Base-by-base conservation (phyloP, 2,888 invertebrate species). In the Metellina segmentata region DNA sequence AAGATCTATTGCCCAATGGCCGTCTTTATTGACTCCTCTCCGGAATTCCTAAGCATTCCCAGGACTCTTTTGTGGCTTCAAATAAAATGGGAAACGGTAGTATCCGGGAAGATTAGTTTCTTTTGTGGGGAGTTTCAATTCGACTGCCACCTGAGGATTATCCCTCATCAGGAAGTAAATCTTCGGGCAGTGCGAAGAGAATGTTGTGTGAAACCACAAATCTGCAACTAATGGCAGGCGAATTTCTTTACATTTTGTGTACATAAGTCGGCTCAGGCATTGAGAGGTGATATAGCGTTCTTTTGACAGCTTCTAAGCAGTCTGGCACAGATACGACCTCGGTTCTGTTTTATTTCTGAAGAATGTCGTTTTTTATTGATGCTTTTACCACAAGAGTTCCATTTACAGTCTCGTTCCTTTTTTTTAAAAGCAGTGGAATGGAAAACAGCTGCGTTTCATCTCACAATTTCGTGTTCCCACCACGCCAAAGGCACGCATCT, bases 91-190 rank as follows among this genome's bases (percentile, higher is more conserved):
- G 34, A 61, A 34, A 61, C 20, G 20, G 5, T 20, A 16, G 9
- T 20, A 79, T 79, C 48, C 9, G 4, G 61, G 61, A 6, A 20
- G 34, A 53, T 79, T 79, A 20, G 51, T 79, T 79, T 13, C 20
- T 34, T 79, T 61, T 79, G 79, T 61, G 61, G 61, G 52, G n/a
- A 53, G 20, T 48, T 69, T 69, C n/a, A 70, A 19, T 81, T 49
- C 49, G 1, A 48, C 7, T 4, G 13, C 8, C 6, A 34, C 52
- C 13, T 49, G 51, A 77, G 13, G 20, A 13, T 34, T 13, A 61
- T 13, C 2, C 7, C 19, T 20, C 11, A 34, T 34, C 7, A 79
- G 19, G 20, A 53, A 53, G 53, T 11, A 13, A 48, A 53, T n/a
- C 13, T 34, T 61, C 61, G 9, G 16, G 61, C 6, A 61, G 61